A percentile compares a stretch with the other conserved stretches of the same genome.
These are phyloP conservation scores for Lottia gigantea DNA, from an alignment of 2,888 invertebrate species.

Conservation along the genomic window DNA sequence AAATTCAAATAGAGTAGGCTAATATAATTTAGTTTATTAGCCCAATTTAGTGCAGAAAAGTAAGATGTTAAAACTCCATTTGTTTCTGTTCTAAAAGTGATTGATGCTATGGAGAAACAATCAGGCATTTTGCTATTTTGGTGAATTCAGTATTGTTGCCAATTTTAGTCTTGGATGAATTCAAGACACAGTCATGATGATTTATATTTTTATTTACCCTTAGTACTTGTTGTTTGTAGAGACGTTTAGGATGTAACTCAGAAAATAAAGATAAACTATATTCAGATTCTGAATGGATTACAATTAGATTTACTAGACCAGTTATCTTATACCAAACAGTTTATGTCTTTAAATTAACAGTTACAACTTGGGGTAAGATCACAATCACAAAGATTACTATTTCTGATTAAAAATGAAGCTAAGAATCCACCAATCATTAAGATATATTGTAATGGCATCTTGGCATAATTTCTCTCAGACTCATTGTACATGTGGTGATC, in stretches of 20 bases:
- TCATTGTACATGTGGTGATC: background rate
- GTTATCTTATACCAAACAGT: conserved; percentile 36
- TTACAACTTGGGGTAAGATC: conserved; percentile 52
- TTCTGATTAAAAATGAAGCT: no score
- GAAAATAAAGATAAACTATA: conserved; percentile 43
- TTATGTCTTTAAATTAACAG: conserved; percentile 43
- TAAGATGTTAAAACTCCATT: background rate
- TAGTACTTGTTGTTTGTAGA: conserved; percentile 34
- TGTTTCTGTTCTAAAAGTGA: no score
- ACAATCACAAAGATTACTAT: background rate
- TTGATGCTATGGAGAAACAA: no score
- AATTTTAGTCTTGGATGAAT: no score
- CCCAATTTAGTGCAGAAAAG: background rate
- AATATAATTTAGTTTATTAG: no score
- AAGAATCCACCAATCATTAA: no score
- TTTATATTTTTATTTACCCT: conserved; percentile 12
- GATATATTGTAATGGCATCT: no score
- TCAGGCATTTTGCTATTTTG: no score
- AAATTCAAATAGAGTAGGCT: no score
- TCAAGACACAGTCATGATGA: background rate
- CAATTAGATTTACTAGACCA: conserved; percentile 42
- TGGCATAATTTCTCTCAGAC: background rate
- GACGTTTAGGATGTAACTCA: conserved; percentile 43
- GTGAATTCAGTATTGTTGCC: no score
- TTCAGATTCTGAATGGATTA: conserved; percentile 37